phyloP scores from a whole-genome alignment of 2,888 invertebrate genomes.

The Nomada ferruginata region DNA sequence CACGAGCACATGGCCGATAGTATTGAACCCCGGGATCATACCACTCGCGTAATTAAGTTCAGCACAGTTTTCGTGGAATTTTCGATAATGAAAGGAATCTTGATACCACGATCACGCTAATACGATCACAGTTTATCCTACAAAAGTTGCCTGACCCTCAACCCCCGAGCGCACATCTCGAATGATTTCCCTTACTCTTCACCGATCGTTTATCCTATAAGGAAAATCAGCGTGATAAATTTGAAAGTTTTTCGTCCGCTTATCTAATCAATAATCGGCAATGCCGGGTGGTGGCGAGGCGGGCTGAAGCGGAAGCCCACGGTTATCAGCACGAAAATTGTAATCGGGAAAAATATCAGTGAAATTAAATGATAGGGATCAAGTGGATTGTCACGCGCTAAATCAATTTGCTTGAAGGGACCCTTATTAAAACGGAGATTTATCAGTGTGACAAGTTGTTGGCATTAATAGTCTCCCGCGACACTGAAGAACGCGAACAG shows the following conservation, averaged over 20 bases:
- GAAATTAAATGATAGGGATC: slow-evolving; percentile 24
- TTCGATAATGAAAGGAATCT: slow-evolving; percentile 8
- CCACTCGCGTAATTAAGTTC: slow-evolving; percentile 25
- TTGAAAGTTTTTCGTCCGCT: not conserved
- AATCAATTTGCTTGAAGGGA: slow-evolving; percentile 16
- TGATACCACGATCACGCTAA: not conserved
- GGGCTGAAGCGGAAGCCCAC: not conserved
- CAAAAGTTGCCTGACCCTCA: not conserved
- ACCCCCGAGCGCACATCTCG: not conserved
- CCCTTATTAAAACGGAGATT: slow-evolving; percentile 39
- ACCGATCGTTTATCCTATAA: not conserved
- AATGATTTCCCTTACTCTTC: slow-evolving; percentile 4
- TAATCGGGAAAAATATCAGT: not conserved
- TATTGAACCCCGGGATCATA: slow-evolving; percentile 8
- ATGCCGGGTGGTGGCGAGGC: not conserved
- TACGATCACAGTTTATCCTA: not conserved
- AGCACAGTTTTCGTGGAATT: slow-evolving; percentile 23
- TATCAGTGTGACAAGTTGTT: slow-evolving; percentile 13
- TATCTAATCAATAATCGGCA: not conserved
- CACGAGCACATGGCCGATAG: slow-evolving; percentile 13
- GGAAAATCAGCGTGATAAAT: not conserved
- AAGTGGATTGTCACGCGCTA: slow-evolving; percentile 33
- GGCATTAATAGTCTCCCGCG: slow-evolving; percentile 11
- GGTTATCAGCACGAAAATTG: not conserved
- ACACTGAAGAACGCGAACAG: not conserved